phyloP scores from a whole-genome alignment of 1,140 invertebrate species.

The Bombus polaris region DNA sequence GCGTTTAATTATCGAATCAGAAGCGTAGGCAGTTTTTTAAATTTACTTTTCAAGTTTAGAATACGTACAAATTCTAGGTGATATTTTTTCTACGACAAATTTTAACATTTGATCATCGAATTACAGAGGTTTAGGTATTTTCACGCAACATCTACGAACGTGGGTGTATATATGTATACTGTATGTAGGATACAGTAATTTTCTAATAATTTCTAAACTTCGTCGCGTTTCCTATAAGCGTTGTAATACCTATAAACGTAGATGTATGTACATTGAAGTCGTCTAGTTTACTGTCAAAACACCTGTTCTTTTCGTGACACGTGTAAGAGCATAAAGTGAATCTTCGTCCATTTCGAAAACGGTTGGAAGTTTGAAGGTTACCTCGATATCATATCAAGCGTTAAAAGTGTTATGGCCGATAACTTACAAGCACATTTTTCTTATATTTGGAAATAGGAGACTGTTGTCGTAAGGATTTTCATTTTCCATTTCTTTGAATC shows the following conservation, averaged over 20 bases:
- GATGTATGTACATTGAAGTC: neutral
- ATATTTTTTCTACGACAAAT: too few species aligned
- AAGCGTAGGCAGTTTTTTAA: too few species aligned
- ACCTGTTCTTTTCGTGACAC: neutral
- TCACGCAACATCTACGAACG: too few species aligned
- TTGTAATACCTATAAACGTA: neutral
- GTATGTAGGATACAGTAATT: neutral
- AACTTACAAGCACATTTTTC: neutral
- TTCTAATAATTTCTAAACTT: neutral
- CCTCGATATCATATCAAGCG: slow-evolving; percentile 3
- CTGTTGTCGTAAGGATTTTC: neutral
- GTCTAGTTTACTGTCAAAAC: neutral
- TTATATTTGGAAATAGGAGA: neutral
- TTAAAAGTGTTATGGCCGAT: neutral
- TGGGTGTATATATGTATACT: too few species aligned
- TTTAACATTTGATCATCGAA: too few species aligned
- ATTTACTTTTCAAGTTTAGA: too few species aligned
- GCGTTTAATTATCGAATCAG: too few species aligned
- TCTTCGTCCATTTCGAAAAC: neutral
- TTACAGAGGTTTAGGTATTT: too few species aligned
- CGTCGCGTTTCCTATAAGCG: neutral
- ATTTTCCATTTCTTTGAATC: neutral
- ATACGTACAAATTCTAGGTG: too few species aligned
- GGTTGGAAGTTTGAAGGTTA: neutral
- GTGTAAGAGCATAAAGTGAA: neutral